Evolutionary conservation across 2,113 vertebrate species (phyloP).

Genomic region (Actinemys pallida): DNA sequence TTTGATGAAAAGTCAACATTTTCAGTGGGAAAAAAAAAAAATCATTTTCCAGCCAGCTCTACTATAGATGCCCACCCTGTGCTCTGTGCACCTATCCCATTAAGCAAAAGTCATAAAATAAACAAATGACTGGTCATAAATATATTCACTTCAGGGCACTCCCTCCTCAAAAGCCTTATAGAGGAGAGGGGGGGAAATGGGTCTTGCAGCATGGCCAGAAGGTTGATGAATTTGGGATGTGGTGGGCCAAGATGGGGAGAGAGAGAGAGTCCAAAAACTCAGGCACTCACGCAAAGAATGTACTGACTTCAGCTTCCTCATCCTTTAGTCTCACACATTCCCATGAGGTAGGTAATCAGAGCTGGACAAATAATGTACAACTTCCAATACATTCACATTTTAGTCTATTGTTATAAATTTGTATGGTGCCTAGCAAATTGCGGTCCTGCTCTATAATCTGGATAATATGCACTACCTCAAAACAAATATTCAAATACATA

Average conservation of each 20-base stretch:
- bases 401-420: neutral
- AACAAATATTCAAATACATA: neutral
- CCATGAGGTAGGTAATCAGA: neutral
- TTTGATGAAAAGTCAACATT: neutral
- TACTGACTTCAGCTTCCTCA: neutral
- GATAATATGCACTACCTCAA: neutral
- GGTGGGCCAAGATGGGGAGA: neutral
- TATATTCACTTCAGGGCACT: neutral
- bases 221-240: neutral
- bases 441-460: neutral
- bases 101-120: neutral
- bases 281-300: neutral
- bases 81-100: neutral
- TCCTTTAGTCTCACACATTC: no score
- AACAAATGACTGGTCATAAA: neutral
- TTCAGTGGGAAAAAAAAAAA: neutral
- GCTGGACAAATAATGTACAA: neutral
- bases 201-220: neutral
- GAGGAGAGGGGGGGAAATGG: neutral
- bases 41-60: rapidly evolving
- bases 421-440: neutral
- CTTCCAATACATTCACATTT: neutral
- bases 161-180: neutral
- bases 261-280: neutral
- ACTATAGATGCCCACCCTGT: neutral